Evolutionary conservation across 2,888 invertebrate species (phyloP).

Genomic region (Eledone cirrhosa): DNA sequence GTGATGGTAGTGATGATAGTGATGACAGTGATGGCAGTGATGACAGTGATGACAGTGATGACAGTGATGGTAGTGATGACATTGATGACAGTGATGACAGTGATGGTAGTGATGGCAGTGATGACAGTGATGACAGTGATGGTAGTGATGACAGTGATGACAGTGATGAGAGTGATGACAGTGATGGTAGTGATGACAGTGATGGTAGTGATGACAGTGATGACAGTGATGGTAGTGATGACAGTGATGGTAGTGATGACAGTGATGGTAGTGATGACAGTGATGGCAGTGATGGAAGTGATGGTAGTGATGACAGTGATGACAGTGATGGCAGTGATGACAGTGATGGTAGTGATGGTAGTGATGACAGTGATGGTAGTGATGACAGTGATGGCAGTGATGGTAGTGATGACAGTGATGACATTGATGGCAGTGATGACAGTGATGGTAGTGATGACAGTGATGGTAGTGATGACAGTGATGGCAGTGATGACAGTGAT

Average conservation of each 20-base stretch:
- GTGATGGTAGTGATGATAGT: neutral
- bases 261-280: conserved; percentile 20
- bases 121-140: neutral
- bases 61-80: no score
- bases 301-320: no score
- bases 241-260: neutral
- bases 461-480: neutral
- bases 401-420: no score
- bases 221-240: conserved; percentile 1
- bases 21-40: neutral
- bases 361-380: neutral
- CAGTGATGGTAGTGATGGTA: neutral
- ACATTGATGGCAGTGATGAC: no score
- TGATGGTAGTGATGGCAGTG: conserved; percentile 22
- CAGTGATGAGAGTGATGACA: no score
- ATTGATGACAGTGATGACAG: no score
- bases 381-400: neutral
- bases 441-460: no score
- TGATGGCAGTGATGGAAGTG: no score
- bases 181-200: no score
- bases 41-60: neutral
- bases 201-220: conserved; percentile 10
- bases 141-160: no score
- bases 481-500: neutral
- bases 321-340: no score